Conservation (phyloP, 2,888 invertebrate species). For the Sussaba pulchella region DNA sequence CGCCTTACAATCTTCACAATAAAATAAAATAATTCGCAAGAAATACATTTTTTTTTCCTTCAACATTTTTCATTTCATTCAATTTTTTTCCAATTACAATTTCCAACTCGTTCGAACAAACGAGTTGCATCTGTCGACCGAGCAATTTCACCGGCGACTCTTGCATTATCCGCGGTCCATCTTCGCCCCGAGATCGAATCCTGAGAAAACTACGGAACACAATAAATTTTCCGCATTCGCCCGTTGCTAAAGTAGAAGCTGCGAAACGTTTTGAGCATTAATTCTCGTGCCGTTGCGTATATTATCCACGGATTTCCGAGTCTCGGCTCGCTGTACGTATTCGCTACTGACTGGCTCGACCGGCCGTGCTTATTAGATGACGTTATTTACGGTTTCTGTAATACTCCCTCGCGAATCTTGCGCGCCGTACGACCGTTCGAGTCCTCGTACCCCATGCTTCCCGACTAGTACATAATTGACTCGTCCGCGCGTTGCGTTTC, state of each 20-base stretch:
- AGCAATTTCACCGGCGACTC: constrained; percentile 17
- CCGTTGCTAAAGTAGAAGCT: constrained; percentile 41
- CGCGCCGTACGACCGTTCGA: constrained; percentile 8
- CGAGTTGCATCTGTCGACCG: neutral
- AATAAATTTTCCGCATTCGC: constrained; percentile 50
- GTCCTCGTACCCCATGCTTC: constrained; percentile 42
- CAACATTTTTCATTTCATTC: neutral
- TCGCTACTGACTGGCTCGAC: constrained; percentile 37
- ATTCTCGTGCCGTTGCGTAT: constrained; percentile 45
- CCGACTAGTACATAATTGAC: constrained; percentile 60
- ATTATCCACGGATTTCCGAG: neutral
- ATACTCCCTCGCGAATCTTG: constrained; percentile 49
- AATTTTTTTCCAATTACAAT: neutral
- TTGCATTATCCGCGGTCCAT: neutral
- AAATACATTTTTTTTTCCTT: neutral
- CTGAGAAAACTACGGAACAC: constrained; percentile 15
- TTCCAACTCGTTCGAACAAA: neutral
- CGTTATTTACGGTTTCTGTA: constrained; percentile 63
- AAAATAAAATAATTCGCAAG: neutral
- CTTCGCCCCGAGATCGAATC: constrained; percentile 13
- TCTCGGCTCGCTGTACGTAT: constrained; percentile 8
- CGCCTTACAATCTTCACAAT: neutral
- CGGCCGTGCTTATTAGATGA: constrained; percentile 61
- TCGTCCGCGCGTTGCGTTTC: constrained; percentile 49
- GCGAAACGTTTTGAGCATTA: constrained; percentile 52